These are phyloP conservation scores for Tragelaphus oryx DNA, from an alignment of 2,797 vertebrate species.

Conservation along the genomic window DNA sequence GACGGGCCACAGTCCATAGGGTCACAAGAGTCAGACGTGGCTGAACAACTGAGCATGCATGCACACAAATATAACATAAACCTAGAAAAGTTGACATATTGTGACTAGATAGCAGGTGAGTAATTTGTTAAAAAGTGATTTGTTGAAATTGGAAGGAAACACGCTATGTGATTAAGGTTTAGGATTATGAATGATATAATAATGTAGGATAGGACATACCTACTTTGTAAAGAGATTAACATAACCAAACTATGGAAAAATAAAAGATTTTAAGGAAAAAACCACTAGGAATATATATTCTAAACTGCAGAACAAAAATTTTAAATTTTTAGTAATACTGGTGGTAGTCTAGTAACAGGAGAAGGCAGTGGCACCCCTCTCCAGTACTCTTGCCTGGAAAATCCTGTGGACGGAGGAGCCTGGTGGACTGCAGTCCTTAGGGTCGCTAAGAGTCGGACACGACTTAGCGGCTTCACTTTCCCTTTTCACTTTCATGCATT, in stretches of 20 bases:
- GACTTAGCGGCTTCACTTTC: too few relatives aligned
- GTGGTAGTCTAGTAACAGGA: neutral
- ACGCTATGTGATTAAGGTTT: neutral
- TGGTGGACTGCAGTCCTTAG: too few relatives aligned
- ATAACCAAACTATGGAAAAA: neutral
- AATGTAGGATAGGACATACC: neutral
- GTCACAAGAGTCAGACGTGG: neutral
- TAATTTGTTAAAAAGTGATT: neutral
- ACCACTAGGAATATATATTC: neutral
- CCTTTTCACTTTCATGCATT: too few relatives aligned
- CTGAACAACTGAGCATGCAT: neutral
- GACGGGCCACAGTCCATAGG: neutral
- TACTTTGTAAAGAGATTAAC: neutral
- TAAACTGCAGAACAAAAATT: neutral
- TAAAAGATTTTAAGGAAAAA: neutral
- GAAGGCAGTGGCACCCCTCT: too few relatives aligned
- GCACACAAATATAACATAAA: neutral
- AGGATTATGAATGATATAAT: neutral
- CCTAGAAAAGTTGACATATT: neutral
- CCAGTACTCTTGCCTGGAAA: too few relatives aligned
- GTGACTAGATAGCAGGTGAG: neutral
- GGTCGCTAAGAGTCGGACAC: too few relatives aligned
- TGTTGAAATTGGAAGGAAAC: neutral
- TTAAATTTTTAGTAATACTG: neutral
- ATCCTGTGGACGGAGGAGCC: too few relatives aligned